These are phyloP conservation scores for Myrmecophaga tridactyla DNA, from an alignment of 2,113 vertebrate species.

Conservation along the genomic window DNA sequence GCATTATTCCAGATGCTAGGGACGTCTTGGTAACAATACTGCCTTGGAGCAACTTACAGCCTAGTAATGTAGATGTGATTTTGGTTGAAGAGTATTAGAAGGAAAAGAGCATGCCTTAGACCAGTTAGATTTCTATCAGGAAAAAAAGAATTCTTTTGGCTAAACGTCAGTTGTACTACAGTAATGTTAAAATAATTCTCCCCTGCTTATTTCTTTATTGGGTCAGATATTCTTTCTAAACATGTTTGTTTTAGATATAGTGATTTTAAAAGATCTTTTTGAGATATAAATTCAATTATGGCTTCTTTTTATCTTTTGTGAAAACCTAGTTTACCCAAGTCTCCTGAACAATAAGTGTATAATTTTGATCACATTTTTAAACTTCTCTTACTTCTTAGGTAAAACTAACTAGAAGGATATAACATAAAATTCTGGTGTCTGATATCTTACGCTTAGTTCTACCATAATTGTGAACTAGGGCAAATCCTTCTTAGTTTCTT, in stretches of 20 bases:
- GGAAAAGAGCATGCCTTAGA: accelerated
- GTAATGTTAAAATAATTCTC: too few relatives aligned
- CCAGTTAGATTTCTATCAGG: not conserved
- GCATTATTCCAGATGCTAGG: not conserved
- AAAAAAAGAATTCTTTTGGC: not conserved
- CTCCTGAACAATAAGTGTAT: not conserved
- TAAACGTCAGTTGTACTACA: not conserved
- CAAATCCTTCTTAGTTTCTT: not conserved
- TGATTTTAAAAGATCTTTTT: not conserved
- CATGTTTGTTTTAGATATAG: not conserved
- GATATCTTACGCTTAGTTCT: too few relatives aligned
- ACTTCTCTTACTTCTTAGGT: not conserved
- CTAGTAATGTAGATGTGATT: accelerated
- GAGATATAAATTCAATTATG: not conserved
- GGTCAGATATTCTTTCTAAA: not conserved
- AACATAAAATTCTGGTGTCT: not conserved
- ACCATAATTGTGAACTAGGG: not conserved
- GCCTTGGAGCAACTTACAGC: not conserved
- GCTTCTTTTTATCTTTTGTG: not conserved
- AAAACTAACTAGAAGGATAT: not conserved
- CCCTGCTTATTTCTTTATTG: not conserved
- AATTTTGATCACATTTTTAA: not conserved
- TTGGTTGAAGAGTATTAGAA: accelerated
- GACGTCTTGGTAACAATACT: not conserved
- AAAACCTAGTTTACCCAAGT: not conserved